Percentiles rank a stretch among this genome's conserved stretches.
Evolutionary conservation across 1,140 invertebrate genomes (phyloP).

Genomic region (Oreohelix idahoensis): DNA sequence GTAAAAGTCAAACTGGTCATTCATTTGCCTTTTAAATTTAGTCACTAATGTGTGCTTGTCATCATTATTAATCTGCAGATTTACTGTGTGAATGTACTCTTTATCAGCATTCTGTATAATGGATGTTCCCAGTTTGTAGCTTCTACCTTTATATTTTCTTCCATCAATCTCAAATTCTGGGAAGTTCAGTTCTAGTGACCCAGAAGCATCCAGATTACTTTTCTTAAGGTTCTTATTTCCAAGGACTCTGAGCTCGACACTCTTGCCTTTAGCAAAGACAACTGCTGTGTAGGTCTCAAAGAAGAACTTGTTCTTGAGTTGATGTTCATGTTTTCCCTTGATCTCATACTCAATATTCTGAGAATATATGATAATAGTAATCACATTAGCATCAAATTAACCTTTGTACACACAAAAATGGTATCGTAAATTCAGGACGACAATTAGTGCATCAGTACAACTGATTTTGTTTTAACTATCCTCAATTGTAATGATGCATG

Average conservation of each 20-base stretch:
- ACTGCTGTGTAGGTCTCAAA: slow-evolving; percentile 35
- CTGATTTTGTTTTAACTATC: no score
- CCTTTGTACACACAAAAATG: no score
- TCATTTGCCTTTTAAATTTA: slow-evolving; percentile 20
- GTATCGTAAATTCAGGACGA: no score
- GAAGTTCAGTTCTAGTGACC: slow-evolving; percentile 17
- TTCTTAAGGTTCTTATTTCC: slow-evolving; percentile 23
- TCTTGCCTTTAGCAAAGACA: slow-evolving; percentile 43
- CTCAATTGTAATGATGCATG: no score
- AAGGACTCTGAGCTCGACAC: slow-evolving; percentile 9
- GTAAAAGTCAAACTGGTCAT: slow-evolving; percentile 26
- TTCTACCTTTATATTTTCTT: not conserved
- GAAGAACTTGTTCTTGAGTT: slow-evolving; percentile 11
- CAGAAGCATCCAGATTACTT: not conserved
- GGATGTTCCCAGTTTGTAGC: not conserved
- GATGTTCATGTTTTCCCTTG: slow-evolving; percentile 44
- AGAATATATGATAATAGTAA: slow-evolving; percentile 1
- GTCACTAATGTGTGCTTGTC: slow-evolving; percentile 9
- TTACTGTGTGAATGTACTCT: slow-evolving; percentile 31
- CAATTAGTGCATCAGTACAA: no score
- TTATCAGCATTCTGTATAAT: slow-evolving; percentile 8
- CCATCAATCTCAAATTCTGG: not conserved
- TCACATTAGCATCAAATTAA: no score
- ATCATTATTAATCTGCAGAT: not conserved
- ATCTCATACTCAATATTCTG: slow-evolving; percentile 43